These are phyloP conservation scores for Acestrorhynchus altus DNA, from an alignment of 2,797 vertebrate genomes.

Conservation along the genomic window DNA sequence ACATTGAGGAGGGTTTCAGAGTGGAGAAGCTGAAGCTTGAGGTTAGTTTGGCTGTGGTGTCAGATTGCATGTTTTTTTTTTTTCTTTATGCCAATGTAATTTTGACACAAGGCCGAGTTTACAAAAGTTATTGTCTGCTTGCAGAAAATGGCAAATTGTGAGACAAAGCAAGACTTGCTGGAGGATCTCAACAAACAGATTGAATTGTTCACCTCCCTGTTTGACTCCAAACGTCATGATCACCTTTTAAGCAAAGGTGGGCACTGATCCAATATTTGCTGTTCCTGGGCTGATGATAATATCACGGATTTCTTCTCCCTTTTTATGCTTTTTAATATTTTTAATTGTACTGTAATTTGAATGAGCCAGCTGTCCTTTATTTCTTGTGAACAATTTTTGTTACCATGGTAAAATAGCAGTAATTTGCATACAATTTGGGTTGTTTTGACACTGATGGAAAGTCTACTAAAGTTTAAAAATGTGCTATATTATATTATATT, in stretches of 20 bases:
- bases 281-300: not conserved
- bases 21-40: slow-evolving; percentile 83
- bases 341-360: too few species aligned
- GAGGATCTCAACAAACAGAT: slow-evolving; percentile 86
- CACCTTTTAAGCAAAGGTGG: slow-evolving; percentile 94
- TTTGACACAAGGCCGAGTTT: not conserved
- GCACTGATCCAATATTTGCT: not conserved
- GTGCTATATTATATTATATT: too few species aligned
- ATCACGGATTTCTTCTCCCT: too few species aligned
- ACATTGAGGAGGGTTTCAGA: slow-evolving; percentile 85
- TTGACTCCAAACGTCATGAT: slow-evolving; percentile 92
- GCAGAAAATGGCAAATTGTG: slow-evolving; percentile 81
- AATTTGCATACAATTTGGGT: too few species aligned
- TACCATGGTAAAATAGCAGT: too few species aligned
- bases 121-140: not conserved
- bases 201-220: slow-evolving; percentile 87
- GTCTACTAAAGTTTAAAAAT: too few species aligned
- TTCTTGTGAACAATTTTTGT: too few species aligned
- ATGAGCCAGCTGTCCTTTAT: too few species aligned
- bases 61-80: not conserved
- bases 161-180: slow-evolving; percentile 87
- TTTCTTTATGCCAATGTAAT: not conserved
- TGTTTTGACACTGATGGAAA: too few species aligned
- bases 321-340: too few species aligned
- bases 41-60: slow-evolving; percentile 71